Conservation (phyloP, 2,113 vertebrate genomes). For the Plecturocebus donacophilus region DNA sequence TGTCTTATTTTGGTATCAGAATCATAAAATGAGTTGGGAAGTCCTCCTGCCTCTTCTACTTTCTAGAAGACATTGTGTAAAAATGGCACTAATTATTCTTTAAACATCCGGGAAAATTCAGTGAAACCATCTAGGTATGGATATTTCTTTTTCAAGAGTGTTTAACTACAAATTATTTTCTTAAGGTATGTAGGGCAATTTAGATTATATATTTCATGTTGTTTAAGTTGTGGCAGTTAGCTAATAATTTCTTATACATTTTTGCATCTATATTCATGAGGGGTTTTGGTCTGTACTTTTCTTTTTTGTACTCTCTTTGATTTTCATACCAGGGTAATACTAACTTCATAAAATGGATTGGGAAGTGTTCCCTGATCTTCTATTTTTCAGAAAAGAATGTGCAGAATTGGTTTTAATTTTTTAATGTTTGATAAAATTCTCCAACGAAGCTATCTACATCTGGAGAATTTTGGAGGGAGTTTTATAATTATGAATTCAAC, state of each 20-base stretch:
- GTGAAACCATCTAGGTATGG: not conserved
- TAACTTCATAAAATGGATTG: conserved; percentile 26
- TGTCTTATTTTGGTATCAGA: not conserved
- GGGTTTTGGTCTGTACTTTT: not conserved
- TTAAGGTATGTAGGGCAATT: not conserved
- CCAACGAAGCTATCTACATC: not conserved
- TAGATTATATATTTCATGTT: not conserved
- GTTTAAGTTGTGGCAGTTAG: not conserved
- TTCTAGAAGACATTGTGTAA: not conserved
- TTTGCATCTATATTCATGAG: not conserved
- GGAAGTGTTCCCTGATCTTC: not conserved
- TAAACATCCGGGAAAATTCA: conserved; percentile 20
- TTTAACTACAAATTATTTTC: conserved; percentile 9
- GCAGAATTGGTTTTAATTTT: conserved; percentile 15
- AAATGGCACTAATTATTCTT: not conserved
- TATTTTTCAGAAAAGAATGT: conserved; percentile 6
- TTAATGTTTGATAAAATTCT: conserved; percentile 37
- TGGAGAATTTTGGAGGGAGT: not conserved
- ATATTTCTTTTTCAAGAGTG: not conserved
- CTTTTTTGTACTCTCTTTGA: not conserved
- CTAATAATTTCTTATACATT: conserved; percentile 3
- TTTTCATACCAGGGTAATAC: not conserved
- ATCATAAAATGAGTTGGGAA: not conserved
- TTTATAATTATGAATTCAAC: conserved; percentile 24
- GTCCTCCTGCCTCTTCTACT: not conserved